Conservation (phyloP, 2,113 vertebrate species). For the Callorhinus ursinus region DNA sequence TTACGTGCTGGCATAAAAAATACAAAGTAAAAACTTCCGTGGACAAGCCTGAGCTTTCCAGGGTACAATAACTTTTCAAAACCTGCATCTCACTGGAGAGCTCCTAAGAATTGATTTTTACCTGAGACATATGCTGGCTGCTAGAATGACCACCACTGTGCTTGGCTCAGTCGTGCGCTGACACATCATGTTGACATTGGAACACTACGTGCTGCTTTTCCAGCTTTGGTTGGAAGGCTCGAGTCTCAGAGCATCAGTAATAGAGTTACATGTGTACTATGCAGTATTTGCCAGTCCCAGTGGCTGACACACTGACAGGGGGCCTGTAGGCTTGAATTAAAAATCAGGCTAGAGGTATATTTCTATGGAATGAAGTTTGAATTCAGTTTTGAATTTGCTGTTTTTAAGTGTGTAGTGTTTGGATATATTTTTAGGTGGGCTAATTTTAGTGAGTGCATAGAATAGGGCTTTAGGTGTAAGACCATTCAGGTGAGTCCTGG, state of each 20-base stretch:
- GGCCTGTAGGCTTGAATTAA: neutral
- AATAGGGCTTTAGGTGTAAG: neutral
- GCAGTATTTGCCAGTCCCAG: neutral
- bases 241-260: neutral
- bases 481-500: neutral
- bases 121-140: neutral
- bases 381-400: neutral
- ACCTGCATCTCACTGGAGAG: neutral
- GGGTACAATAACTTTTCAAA: neutral
- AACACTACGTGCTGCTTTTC: neutral
- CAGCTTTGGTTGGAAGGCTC: neutral
- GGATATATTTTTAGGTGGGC: slow-evolving; percentile 2
- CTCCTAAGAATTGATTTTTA: slow-evolving; percentile 21
- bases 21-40: neutral
- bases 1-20: neutral
- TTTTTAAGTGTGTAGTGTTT: neutral
- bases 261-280: neutral
- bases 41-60: neutral
- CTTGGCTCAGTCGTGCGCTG: neutral
- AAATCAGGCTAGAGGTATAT: neutral
- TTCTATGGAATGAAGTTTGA: neutral
- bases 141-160: neutral
- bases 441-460: neutral
- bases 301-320: neutral
- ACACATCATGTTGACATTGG: neutral